Evolutionary conservation across 2,113 vertebrate genomes (phyloP), one percentile per base, ranked within the genome.

Genomic region (Actenoides hombroni): DNA sequence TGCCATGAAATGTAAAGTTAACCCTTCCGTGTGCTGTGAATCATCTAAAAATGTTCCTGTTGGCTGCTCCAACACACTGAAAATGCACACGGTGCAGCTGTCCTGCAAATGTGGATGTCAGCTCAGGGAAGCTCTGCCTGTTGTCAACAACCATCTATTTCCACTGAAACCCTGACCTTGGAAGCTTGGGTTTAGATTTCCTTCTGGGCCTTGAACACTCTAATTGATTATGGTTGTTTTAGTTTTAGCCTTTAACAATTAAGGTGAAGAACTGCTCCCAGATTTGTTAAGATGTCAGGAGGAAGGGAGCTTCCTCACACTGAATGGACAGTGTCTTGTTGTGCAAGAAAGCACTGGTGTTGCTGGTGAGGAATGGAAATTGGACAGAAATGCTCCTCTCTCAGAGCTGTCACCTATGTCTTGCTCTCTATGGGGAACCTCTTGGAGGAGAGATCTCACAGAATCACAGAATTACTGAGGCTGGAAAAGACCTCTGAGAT

Each of bases 211-310:
- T 69, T 35, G 69, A 65, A 53, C 0, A 7, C 74, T 80, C 28
- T 84, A 91, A 94, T 93, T 95, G 91, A 91, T 97, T 86, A 73
- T 0, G 1, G 65, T 82, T 79, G 67, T 79, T 95, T 95, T 79
- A 83, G 26, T 39, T 85, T 70, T 26, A 87, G 84, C 75, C 91
- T 92, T 81, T 89, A 95, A 35, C 74, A 91, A 84, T 91, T 83
- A 91, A 84, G 69, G 65, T 92, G 81, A 97, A 60, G 81, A 89
- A 96, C 78, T 95, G 69, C 77, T 94, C 51, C 44, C 8, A 28
- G 53, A 53, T 92, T 90, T 87, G 77, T 94, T 71, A 56, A 78
- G 73, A 85, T 75, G 76, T 84, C 67, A 73, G 86, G 51, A 57
- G 60, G 42, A 74, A 78, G 54, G 79, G 75, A 77, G 33, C 46